Conservation (phyloP, 2,113 vertebrate genomes). For the Caloenas nicobarica region DNA sequence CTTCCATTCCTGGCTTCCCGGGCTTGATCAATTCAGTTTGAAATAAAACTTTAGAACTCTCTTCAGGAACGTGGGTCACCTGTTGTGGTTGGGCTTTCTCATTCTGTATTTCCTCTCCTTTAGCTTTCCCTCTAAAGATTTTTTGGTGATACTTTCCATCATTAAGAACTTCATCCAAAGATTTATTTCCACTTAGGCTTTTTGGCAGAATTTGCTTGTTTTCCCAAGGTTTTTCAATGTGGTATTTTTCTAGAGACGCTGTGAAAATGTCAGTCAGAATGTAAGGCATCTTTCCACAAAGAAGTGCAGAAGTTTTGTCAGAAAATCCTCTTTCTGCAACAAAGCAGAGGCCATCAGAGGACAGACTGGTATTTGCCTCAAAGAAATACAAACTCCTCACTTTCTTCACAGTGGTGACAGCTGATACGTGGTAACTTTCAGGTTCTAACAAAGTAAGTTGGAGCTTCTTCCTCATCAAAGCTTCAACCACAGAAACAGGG, state of each 20-base stretch:
- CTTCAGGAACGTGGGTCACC: neutral
- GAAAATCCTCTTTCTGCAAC: neutral
- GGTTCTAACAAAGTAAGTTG: neutral
- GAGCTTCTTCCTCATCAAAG: neutral
- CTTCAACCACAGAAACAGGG: neutral
- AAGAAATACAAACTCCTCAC: neutral
- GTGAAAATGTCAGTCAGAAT: conserved; percentile 35
- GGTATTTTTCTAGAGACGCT: conserved; percentile 15
- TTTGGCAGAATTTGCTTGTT: conserved; percentile 28
- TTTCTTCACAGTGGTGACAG: neutral
- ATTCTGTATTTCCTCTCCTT: neutral
- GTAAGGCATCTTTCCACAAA: conserved; percentile 7
- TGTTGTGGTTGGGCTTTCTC: neutral
- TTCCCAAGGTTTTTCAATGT: conserved; percentile 20
- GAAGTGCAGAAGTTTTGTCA: conserved; percentile 7
- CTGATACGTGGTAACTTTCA: neutral
- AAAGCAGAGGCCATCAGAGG: neutral
- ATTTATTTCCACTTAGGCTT: conserved; percentile 35
- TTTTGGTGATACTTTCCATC: neutral
- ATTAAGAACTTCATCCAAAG: neutral
- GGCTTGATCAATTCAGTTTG: conserved; percentile 37
- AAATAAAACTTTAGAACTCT: conserved; percentile 25
- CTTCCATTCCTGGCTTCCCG: neutral
- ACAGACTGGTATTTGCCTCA: too few relatives aligned
- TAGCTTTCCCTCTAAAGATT: neutral